These are phyloP conservation scores for Andrena praecox DNA, from an alignment of 2,888 invertebrate genomes.

Conservation along the genomic window DNA sequence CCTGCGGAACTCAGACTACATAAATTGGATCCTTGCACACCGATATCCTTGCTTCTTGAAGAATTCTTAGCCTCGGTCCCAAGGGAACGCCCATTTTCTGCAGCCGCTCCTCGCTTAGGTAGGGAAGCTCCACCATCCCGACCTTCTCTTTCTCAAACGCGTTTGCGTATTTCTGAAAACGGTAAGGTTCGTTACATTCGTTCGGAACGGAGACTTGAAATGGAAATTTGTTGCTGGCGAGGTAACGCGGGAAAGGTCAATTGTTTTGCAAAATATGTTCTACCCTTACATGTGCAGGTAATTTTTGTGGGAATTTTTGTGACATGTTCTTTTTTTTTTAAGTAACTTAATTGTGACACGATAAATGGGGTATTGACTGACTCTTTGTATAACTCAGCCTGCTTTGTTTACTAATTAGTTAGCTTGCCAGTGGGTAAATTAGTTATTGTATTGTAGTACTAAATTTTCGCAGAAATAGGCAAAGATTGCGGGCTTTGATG, in stretches of 20 bases:
- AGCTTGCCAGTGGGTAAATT: too few relatives aligned
- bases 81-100: conserved; percentile 96
- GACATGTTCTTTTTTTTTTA: too few relatives aligned
- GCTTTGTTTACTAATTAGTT: too few relatives aligned
- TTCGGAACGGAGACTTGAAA: not conserved
- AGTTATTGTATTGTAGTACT: too few relatives aligned
- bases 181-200: not conserved
- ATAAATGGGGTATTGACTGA: too few relatives aligned
- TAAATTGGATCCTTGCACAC: conserved; percentile 87
- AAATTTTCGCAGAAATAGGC: too few relatives aligned
- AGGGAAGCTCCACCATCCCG: conserved; percentile 96
- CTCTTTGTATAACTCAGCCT: too few relatives aligned
- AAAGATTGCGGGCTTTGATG: too few relatives aligned
- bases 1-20: conserved; percentile 84
- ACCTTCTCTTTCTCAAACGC: conserved; percentile 94
- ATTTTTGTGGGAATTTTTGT: too few relatives aligned
- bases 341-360: too few relatives aligned
- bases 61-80: conserved; percentile 94
- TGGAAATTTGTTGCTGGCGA: not conserved
- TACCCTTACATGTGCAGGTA: not conserved
- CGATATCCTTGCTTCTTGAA: conserved; percentile 93
- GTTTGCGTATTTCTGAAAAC: conserved; percentile 92
- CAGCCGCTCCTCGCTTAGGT: conserved; percentile 94
- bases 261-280: not conserved
- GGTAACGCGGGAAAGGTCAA: not conserved